A percentile compares a stretch with the other conserved stretches of the same genome.
Conservation (phyloP, 92 coral and sea anemone species). For the Palythoa caribaeorum region DNA sequence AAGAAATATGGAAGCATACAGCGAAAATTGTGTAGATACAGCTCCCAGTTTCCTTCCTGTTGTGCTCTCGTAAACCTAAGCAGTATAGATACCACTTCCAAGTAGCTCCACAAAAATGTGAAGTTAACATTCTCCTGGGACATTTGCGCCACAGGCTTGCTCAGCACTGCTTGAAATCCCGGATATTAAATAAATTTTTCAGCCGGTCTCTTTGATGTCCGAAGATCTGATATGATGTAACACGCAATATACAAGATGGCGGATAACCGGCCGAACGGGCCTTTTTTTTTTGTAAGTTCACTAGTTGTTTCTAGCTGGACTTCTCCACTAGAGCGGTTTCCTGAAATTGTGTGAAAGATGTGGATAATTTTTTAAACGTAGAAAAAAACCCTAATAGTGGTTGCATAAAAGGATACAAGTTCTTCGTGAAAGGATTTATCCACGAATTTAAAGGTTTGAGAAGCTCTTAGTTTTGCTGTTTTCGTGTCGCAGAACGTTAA, state of each 20-base stretch:
- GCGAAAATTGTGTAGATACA: slow-evolving; percentile 65
- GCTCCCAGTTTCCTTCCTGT: slow-evolving; percentile 25
- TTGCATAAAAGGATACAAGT: slow-evolving; percentile 54
- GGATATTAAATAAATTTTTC: too few relatives aligned
- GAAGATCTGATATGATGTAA: too few relatives aligned
- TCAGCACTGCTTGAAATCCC: too few relatives aligned
- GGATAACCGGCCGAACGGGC: background rate
- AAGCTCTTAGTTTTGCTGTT: slow-evolving; percentile 36
- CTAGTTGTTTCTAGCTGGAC: slow-evolving; percentile 19
- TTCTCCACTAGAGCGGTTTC: slow-evolving; percentile 31
- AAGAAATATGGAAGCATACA: slow-evolving; percentile 65
- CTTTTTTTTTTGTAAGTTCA: slow-evolving; percentile 32
- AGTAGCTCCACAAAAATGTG: too few relatives aligned
- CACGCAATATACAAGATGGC: background rate
- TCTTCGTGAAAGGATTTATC: slow-evolving; percentile 51
- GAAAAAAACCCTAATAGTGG: slow-evolving; percentile 55
- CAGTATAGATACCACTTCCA: too few relatives aligned
- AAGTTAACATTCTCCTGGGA: too few relatives aligned
- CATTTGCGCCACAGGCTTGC: too few relatives aligned
- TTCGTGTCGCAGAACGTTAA: background rate
- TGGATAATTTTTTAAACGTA: slow-evolving; percentile 45
- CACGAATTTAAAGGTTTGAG: slow-evolving; percentile 42
- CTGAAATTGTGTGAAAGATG: slow-evolving; percentile 46
- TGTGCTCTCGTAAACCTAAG: too few relatives aligned
- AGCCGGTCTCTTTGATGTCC: too few relatives aligned